A percentile compares a stretch with the other conserved stretches of the same genome.
Conservation (phyloP, 2,113 vertebrate species). For the Zeus faber region DNA sequence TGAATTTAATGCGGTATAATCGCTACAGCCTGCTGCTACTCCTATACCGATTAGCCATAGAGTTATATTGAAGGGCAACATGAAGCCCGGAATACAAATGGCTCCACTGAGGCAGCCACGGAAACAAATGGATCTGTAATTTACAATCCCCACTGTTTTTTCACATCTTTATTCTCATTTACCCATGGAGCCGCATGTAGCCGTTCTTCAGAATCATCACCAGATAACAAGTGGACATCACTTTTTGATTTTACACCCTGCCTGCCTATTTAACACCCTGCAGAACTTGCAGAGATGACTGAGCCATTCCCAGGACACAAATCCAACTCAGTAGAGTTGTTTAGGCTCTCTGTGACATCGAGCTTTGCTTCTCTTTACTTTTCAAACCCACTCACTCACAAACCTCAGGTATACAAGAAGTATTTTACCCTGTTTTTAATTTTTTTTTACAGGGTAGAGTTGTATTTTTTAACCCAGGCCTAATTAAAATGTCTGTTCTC, state of each 20-base stretch:
- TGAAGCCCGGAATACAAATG: conserved; percentile 3
- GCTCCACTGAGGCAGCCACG: background rate
- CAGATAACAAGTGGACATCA: background rate
- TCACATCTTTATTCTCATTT: background rate
- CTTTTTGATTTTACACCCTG: background rate
- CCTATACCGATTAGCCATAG: conserved; percentile 9
- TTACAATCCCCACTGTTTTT: background rate
- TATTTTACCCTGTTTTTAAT: too few species aligned
- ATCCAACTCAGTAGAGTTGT: too few species aligned
- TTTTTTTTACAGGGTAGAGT: too few species aligned
- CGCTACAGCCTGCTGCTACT: conserved; percentile 2
- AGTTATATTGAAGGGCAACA: background rate
- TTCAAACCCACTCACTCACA: too few species aligned
- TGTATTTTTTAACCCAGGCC: too few species aligned
- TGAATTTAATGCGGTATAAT: conserved; percentile 10
- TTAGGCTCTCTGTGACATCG: too few species aligned
- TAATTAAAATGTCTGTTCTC: too few species aligned
- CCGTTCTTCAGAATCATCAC: background rate
- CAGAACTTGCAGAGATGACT: too few species aligned
- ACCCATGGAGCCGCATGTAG: background rate
- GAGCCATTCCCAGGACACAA: too few species aligned
- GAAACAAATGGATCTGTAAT: background rate
- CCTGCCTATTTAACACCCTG: background rate
- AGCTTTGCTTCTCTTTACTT: too few species aligned
- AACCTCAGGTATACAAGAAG: too few species aligned